Conservation (phyloP, 2,797 vertebrate genomes). For the Garrulus glandarius region DNA sequence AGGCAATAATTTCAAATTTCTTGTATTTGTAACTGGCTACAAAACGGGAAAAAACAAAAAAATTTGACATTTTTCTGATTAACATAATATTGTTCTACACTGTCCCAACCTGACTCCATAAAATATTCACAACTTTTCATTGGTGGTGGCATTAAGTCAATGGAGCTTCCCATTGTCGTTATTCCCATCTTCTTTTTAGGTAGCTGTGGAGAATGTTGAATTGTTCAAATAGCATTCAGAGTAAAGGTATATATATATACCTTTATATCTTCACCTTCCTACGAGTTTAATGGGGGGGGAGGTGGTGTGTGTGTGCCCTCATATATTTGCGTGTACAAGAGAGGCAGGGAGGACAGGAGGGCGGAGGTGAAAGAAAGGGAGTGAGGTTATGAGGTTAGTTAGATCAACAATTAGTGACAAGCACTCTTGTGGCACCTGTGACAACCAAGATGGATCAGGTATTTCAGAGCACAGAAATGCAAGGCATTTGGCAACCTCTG, state of each 20-base stretch:
- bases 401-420: slow-evolving; percentile 15
- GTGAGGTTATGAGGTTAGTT: not conserved
- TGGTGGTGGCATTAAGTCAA: not conserved
- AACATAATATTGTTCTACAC: not conserved
- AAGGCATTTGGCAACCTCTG: slow-evolving; percentile 25
- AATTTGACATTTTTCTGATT: not conserved
- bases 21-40: slow-evolving; percentile 1
- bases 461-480: slow-evolving; percentile 43
- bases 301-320: too few species aligned
- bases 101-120: not conserved
- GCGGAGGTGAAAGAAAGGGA: not conserved
- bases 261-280: not conserved
- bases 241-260: not conserved
- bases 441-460: slow-evolving; percentile 4
- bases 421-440: not conserved
- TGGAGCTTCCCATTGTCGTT: not conserved
- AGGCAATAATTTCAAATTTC: not conserved
- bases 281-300: not conserved
- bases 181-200: slow-evolving; percentile 36
- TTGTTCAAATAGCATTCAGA: not conserved
- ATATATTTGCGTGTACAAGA: not conserved
- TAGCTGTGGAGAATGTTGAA: not conserved
- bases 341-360: not conserved
- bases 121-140: rapidly evolving
- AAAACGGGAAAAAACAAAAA: not conserved